phyloP scores from a whole-genome alignment of 1,140 invertebrate species.

The Dreissena polymorpha region DNA sequence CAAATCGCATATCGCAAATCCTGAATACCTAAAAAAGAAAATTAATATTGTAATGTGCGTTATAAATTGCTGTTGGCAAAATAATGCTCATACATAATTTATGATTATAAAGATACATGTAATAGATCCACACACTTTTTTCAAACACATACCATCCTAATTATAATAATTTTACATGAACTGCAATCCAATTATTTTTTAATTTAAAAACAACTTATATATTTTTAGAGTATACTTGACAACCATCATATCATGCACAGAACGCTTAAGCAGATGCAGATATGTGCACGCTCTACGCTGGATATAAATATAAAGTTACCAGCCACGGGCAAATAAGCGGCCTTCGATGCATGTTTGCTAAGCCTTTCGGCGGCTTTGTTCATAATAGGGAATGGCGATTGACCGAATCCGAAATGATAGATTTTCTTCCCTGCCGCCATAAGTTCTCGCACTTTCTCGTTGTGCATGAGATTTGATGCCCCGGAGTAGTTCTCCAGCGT shows the following conservation, averaged over 20 bases:
- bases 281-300: too few relatives aligned
- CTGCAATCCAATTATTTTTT: too few relatives aligned
- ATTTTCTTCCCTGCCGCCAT: slow-evolving; percentile 70
- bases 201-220: too few relatives aligned
- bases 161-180: not conserved
- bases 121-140: too few relatives aligned
- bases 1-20: slow-evolving; percentile 71
- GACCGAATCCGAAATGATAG: slow-evolving; percentile 79
- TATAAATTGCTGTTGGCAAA: too few relatives aligned
- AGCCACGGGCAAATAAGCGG: slow-evolving; percentile 75
- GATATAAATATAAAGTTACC: slow-evolving; percentile 60
- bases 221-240: too few relatives aligned
- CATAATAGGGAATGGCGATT: slow-evolving; percentile 78
- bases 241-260: not conserved
- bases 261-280: too few relatives aligned
- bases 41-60: not conserved
- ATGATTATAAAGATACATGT: too few relatives aligned
- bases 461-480: slow-evolving; percentile 68
- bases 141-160: too few relatives aligned
- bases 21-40: slow-evolving; percentile 63
- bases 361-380: slow-evolving; percentile 69
- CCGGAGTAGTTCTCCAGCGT: slow-evolving; percentile 65
- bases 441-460: slow-evolving; percentile 67
- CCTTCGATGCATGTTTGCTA: slow-evolving; percentile 70
- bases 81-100: too few relatives aligned